These are phyloP conservation scores for Anthoscopus minutus DNA, from an alignment of 2,113 vertebrate genomes.

Conservation along the genomic window DNA sequence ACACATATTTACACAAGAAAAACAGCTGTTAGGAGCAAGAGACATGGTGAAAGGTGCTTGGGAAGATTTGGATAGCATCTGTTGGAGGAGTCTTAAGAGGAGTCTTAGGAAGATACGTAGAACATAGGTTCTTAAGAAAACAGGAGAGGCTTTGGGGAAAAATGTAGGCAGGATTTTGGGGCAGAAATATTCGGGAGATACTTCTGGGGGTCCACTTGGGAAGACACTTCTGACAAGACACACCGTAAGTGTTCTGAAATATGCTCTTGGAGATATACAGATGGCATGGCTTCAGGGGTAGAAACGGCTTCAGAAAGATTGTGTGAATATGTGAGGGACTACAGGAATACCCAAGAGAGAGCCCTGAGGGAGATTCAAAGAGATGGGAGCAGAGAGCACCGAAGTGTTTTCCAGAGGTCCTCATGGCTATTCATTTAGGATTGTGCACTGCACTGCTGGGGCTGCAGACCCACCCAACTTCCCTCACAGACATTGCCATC, in stretches of 20 bases:
- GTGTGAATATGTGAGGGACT: background rate
- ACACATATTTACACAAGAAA: background rate
- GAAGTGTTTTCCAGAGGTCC: background rate
- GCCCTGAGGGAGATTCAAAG: background rate
- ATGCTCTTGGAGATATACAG: background rate
- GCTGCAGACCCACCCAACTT: background rate
- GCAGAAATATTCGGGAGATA: background rate
- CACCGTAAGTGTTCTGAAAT: background rate
- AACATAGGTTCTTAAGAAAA: background rate
- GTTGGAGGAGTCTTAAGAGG: background rate
- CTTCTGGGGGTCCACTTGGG: background rate
- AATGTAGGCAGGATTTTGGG: background rate
- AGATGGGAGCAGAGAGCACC: background rate
- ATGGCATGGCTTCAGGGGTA: background rate
- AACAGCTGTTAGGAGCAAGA: background rate
- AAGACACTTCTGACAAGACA: background rate
- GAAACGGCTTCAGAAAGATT: background rate
- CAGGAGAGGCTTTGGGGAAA: background rate
- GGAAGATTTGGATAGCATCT: background rate
- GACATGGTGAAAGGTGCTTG: background rate
- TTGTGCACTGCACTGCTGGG: background rate
- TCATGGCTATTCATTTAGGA: background rate
- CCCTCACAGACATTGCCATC: background rate
- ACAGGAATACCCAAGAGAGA: background rate
- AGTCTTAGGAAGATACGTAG: background rate